phyloP scores from a whole-genome alignment of 2,888 invertebrate species.

The Fabriciana adippe region DNA sequence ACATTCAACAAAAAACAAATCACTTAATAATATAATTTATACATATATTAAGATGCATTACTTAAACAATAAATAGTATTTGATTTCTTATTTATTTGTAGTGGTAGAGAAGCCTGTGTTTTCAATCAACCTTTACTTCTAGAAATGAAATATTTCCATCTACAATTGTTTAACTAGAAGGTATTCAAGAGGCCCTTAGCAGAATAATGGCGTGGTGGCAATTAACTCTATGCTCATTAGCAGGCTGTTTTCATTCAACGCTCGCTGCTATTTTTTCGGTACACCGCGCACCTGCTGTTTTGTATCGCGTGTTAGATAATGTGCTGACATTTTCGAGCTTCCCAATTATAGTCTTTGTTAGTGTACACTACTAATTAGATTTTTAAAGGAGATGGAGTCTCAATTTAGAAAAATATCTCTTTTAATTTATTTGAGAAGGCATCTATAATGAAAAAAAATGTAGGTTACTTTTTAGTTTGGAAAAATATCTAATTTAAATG shows the following conservation, averaged over 20 bases:
- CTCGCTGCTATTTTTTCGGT: conserved; percentile 68
- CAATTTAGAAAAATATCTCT: background rate
- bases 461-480: too few species aligned
- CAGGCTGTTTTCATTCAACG: conserved; percentile 72
- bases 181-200: conserved; percentile 17
- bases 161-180: conserved; percentile 3
- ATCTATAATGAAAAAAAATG: too few species aligned
- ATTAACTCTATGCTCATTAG: conserved; percentile 76
- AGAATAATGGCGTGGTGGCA: conserved; percentile 44
- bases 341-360: conserved; percentile 11
- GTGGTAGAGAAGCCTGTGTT: too few species aligned
- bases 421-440: background rate
- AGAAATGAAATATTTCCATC: background rate
- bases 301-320: conserved; percentile 52
- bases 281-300: conserved; percentile 44
- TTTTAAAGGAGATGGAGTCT: background rate
- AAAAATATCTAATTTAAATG: conserved; percentile 1
- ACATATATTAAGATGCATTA: too few species aligned
- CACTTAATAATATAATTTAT: too few species aligned
- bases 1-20: too few species aligned
- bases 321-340: conserved; percentile 18
- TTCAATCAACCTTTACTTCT: background rate
- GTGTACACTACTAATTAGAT: conserved; percentile 7
- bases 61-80: too few species aligned
- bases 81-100: too few species aligned